Base-by-base conservation (phyloP, 2,113 vertebrate genomes). In the Tonatia bakeri region DNA sequence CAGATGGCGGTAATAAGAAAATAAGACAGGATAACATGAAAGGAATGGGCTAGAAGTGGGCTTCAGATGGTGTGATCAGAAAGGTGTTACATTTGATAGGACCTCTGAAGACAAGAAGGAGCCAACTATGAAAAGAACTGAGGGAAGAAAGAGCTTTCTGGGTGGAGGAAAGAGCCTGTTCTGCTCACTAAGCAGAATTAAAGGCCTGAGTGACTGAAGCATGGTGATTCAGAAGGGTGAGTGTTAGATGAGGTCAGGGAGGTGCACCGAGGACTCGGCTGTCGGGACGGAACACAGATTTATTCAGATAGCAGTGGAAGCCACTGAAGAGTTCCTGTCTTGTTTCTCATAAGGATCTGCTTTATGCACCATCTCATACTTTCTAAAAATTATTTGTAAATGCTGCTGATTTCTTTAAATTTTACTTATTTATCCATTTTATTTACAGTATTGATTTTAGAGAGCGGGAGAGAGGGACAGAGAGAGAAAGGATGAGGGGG, bases 371-470 rank as follows among this genome's bases (percentile, higher is more conserved):
- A 5, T 77, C 73, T 91, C 22, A 70, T 17, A 90, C 75, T 36
- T 86, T 91, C 56, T 65, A 76, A 80, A 92, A 90, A 76, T 89
- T 94, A 75, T 90, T 77, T 93, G 12, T 91, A 86, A 94, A 95
- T 50, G 38, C 88, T 96, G 33, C 36, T 89, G 50, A 89, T 92
- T 72, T 28, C 33, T 64, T 91, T 94, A 52, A 52, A 64, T 64
- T 64, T 64, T 28, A 61, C 26, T 61, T 56, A 26, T 59, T 26
- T 28, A 28, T 28, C 9, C 26, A 61, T 61, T 61, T 61, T 61
- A 61, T 61, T 61, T 61, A 31, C 28, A 31, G 61, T 64, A 31
- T 64, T 64, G 61, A 64, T 31, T 64, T 64, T 64, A 64, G 61
- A 31, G 61, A 15, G 28, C 13, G 61, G 28, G 61, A 64, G 28